Base-by-base conservation (phyloP, 2,797 vertebrate genomes). In the Chloroceryle inda region DNA sequence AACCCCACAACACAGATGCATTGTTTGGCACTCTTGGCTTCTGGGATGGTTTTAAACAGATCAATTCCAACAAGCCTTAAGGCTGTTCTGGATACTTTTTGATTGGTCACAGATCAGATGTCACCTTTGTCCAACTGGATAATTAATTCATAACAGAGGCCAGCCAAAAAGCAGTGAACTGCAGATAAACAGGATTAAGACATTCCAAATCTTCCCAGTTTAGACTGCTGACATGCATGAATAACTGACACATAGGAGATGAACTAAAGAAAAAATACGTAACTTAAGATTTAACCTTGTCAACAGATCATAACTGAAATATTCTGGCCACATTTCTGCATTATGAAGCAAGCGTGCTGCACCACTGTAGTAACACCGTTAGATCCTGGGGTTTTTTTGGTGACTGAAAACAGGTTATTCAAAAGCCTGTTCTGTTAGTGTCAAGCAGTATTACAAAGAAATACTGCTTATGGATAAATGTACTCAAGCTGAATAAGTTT, bases 111-210 rank as follows among this genome's bases (percentile, higher is more conserved):
- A 81, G 66, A 85, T 71, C 49, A 88, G 35, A 58, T 81, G 47
- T 45, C 45, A 13, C 52, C 63, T 56, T 31, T 87, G 24, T 58
- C 49, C 74, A 76, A 31, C 13, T 23, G 42, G 74, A 15, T 50
- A 90, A 84, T 56, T 83, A 68, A 78, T 90, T 52, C 24, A 11
- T 33, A 88, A 66, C 47, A 86, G 29, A 87, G 26, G 49, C 55
- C 73, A 90, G 68, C 18, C 38, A 47, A 79, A 77, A 82, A 78
- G 58, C 64, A 89, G 62, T 68, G 63, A 88, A 38, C n/a, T 84
- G 71, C 17, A 82, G 23, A 47, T 45, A 71, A 94, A 84, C 3
- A 50, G 55, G 74, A 93, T 88, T 73, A 93, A 90, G 79, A 84
- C n/a, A 86, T 90, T 85, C 15, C 56, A 77, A 61, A 80, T 61